Conservation (phyloP, 2,888 invertebrate genomes). For the Volucella inanis region DNA sequence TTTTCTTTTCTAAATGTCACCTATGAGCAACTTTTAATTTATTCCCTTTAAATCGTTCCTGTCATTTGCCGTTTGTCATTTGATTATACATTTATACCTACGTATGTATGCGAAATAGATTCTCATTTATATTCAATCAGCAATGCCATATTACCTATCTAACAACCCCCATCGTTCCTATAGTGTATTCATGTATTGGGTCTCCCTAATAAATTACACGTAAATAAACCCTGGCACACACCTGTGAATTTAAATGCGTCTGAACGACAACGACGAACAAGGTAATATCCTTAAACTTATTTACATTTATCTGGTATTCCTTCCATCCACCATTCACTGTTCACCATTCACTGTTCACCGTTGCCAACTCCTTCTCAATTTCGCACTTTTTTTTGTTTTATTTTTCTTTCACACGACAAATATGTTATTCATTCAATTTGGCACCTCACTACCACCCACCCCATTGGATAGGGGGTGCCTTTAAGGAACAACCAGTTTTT, state of each 20-base stretch:
- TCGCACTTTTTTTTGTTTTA: conserved; percentile 20
- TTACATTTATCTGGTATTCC: conserved; percentile 63
- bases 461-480: not conserved
- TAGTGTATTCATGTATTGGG: conserved; percentile 56
- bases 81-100: no score
- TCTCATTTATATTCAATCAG: conserved; percentile 70
- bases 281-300: conserved; percentile 68
- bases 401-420: conserved; percentile 36
- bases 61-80: no score
- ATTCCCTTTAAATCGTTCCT: no score
- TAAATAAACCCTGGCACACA: conserved; percentile 61
- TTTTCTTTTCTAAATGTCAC: no score
- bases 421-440: conserved; percentile 69
- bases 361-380: not conserved
- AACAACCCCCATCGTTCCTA: conserved; percentile 18
- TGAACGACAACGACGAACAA: conserved; percentile 47
- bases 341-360: not conserved
- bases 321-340: not conserved
- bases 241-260: conserved; percentile 70
- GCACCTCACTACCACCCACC: not conserved
- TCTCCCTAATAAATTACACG: conserved; percentile 60
- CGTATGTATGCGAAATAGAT: not conserved
- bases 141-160: conserved; percentile 48
- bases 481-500: conserved; percentile 3
- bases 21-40: no score